These are phyloP conservation scores for Eubasilissa splendida DNA, from an alignment of 2,888 invertebrate genomes.

Conservation along the genomic window DNA sequence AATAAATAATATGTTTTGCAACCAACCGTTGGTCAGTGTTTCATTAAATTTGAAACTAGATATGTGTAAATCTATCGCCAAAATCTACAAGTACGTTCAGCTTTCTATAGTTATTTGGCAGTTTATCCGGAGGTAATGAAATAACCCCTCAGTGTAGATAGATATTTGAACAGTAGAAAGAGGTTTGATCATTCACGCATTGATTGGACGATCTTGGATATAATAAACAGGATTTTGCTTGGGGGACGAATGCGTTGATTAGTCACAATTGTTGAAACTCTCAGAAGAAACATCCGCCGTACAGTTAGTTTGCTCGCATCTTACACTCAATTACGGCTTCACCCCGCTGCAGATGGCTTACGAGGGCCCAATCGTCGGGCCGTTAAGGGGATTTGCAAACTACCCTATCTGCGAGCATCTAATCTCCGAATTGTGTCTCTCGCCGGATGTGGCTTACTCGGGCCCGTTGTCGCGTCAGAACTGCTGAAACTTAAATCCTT, in stretches of 20 bases:
- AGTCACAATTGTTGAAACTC: too few species aligned
- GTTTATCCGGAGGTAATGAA: too few species aligned
- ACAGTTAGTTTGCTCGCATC: slow-evolving; percentile 2
- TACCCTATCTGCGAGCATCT: slow-evolving; percentile 54
- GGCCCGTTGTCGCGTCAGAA: slow-evolving; percentile 48
- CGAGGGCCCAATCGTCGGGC: slow-evolving; percentile 47
- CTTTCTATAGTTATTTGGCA: too few species aligned
- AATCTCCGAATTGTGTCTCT: slow-evolving; percentile 49
- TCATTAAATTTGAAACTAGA: too few species aligned
- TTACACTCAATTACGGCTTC: slow-evolving; percentile 13
- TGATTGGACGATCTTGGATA: not conserved
- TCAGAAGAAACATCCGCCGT: not conserved
- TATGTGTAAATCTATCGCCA: too few species aligned
- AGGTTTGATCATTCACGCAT: too few species aligned
- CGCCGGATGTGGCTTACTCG: slow-evolving; percentile 41
- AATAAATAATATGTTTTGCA: too few species aligned
- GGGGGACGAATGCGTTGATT: not conserved
- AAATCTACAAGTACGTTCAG: too few species aligned
- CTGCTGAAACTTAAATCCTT: slow-evolving; percentile 50
- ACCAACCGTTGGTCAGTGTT: too few species aligned
- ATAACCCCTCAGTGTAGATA: too few species aligned
- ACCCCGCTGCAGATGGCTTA: slow-evolving; percentile 43
- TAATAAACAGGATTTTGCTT: not conserved
- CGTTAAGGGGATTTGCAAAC: slow-evolving; percentile 54
- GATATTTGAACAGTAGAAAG: too few species aligned